Evolutionary conservation across 2,797 vertebrate genomes (phyloP).

Genomic region (Mormyrus hasselquistii): DNA sequence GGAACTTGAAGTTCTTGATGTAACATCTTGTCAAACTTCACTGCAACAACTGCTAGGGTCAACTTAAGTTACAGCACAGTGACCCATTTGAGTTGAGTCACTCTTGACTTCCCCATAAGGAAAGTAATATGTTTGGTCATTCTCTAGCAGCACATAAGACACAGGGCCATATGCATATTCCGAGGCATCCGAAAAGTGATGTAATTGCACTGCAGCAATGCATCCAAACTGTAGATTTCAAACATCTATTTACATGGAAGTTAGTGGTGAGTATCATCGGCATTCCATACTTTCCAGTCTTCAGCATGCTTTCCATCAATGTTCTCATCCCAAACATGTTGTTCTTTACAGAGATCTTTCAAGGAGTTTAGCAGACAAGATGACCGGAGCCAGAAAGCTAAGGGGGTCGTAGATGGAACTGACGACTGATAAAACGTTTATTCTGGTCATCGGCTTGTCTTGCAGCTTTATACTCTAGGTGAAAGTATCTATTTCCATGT

Average conservation of each 20-base stretch:
- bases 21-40: constrained; percentile 5
- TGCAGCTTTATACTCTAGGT: background rate
- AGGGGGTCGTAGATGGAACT: background rate
- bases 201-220: constrained; percentile 17
- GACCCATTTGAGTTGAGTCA: constrained; percentile 15
- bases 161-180: constrained; percentile 21
- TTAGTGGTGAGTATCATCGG: background rate
- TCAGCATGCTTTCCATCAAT: background rate
- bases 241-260: constrained; percentile 9
- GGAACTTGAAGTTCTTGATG: background rate
- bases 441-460: background rate
- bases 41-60: background rate
- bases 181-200: constrained; percentile 26
- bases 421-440: background rate
- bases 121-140: background rate
- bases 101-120: constrained; percentile 20
- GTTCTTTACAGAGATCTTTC: background rate
- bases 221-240: constrained; percentile 17
- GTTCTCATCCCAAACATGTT: background rate
- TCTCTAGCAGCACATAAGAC: constrained; percentile 18
- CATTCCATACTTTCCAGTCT: background rate
- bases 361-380: background rate
- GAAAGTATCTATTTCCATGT: background rate
- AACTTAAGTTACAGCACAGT: constrained; percentile 15
- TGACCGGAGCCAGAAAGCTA: background rate